A percentile compares a stretch with the other conserved stretches of the same genome.
Evolutionary conservation across 1,140 invertebrate genomes (phyloP).

Genomic region (Drosophila micromelanica): DNA sequence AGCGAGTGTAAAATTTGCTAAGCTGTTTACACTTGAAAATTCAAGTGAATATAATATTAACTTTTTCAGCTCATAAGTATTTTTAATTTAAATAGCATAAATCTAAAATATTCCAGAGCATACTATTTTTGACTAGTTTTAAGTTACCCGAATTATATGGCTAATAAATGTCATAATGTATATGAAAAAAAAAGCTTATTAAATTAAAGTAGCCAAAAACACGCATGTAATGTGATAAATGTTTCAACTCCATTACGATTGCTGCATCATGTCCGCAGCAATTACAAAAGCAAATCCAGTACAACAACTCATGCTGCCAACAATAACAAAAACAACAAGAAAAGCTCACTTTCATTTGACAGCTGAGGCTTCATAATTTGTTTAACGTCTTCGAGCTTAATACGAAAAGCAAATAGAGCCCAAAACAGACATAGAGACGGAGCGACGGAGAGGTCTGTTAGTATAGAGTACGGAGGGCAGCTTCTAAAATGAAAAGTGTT

Average conservation of each 20-base stretch:
- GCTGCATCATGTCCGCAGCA: slow-evolving; percentile 17
- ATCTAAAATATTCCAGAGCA: too few species aligned
- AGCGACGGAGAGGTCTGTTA: neutral
- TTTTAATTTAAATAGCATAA: too few species aligned
- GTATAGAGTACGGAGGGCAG: slow-evolving; percentile 9
- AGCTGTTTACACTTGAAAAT: neutral
- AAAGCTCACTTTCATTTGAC: slow-evolving; percentile 60
- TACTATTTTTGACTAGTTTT: neutral
- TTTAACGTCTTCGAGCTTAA: slow-evolving; percentile 61
- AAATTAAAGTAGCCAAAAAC: slow-evolving; percentile 26
- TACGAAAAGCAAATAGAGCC: slow-evolving; percentile 73
- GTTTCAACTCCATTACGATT: slow-evolving; percentile 19
- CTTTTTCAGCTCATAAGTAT: too few species aligned
- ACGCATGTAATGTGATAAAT: slow-evolving; percentile 40
- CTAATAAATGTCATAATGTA: slow-evolving; percentile 31
- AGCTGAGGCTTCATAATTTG: slow-evolving; percentile 68
- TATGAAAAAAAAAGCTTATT: slow-evolving; percentile 17
- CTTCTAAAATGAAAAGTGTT: slow-evolving; percentile 83
- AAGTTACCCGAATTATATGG: neutral
- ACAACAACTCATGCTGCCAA: neutral
- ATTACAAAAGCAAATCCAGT: slow-evolving; percentile 39
- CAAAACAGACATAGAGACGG: slow-evolving; percentile 19
- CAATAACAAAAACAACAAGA: slow-evolving; percentile 15
- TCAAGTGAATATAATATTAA: too few species aligned
- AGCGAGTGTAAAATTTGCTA: slow-evolving; percentile 22